Percentiles rank a stretch among this genome's conserved stretches.
phyloP scores from a whole-genome alignment of 2,797 vertebrate genomes.

The Coregonus ussuriensis region DNA sequence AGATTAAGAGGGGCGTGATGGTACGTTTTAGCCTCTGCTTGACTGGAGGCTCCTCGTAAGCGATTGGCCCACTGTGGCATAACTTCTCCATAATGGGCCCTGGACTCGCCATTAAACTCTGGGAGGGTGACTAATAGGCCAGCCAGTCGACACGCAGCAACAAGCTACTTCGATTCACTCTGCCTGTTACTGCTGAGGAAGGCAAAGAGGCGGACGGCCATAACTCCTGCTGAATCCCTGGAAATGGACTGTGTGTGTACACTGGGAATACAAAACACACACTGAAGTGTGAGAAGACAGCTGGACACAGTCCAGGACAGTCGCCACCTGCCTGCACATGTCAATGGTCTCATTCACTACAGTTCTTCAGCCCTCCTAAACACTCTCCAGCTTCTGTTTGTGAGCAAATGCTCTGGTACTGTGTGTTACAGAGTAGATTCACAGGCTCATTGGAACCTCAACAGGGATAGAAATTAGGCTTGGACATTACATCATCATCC shows the following conservation, averaged over 20 bases:
- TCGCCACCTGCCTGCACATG: neutral
- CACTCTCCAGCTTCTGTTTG: too few species aligned
- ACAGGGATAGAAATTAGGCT: too few species aligned
- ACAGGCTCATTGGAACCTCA: too few species aligned
- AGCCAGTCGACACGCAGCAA: neutral
- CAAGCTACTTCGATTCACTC: neutral
- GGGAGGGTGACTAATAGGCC: neutral
- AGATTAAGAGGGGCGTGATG: neutral
- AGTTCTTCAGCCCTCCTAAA: too few species aligned
- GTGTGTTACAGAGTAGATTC: too few species aligned
- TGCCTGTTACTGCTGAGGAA: neutral
- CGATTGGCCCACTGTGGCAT: neutral
- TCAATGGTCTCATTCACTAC: too few species aligned
- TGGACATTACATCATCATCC: too few species aligned
- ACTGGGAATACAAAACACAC: neutral
- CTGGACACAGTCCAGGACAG: neutral
- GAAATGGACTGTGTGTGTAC: neutral
- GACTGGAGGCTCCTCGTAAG: neutral
- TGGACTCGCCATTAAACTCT: neutral
- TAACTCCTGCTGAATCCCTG: neutral
- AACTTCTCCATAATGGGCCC: neutral
- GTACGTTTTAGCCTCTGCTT: neutral
- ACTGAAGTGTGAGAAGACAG: neutral
- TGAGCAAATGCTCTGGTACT: too few species aligned
- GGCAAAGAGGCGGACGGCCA: neutral